Evolutionary conservation across 2,113 vertebrate species (phyloP), one percentile per base, ranked within the genome.

Genomic region (Erinaceus europaeus): DNA sequence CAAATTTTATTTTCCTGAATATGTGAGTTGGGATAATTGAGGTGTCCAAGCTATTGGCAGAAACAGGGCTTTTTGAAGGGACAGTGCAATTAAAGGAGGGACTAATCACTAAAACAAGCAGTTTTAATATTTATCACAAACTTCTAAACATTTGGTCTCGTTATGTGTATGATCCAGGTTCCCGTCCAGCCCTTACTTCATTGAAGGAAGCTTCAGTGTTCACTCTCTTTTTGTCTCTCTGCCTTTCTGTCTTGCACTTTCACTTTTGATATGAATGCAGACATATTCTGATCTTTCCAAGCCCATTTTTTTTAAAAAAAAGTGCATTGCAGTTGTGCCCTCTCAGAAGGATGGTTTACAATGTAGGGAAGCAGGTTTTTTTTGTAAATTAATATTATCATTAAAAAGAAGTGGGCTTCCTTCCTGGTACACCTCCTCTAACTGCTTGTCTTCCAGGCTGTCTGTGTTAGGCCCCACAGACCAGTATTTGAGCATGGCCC

Each of bases 351-450:
- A 82, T 59, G 67, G n/a, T 65, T 88, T 74, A 23, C 50, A 27
- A 44, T n/a, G 14, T 34, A 57, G 25, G 71, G 85, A 36, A 72
- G 77, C 84, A 90, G 50, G n/a, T n/a, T n/a, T n/a, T 48, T 90
- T 87, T 92, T 93, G 91, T 91, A 96, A 93, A 90, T 93, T 78
- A 93, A 93, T 90, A 88, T 90, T 84, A 89, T 91, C 92, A 82
- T 93, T 93, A 93, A 84, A 93, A 92, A 88, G n/a, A 92, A 57
- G 29, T 78, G 86, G 87, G 61, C 81, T 50, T n/a, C 73, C 38
- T 52, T 89, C 82, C 32, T 64, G 4, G 1, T 61, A 42, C 29
- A 42, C 73, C 65, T 68, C 82, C 81, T 55, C 55, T 27, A n/a
- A 69, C 86, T 74, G 50, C 21, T 86, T 73, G 87, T 73, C 50